phyloP scores from a whole-genome alignment of 2,888 invertebrate species.

The Pterostichus madidus region DNA sequence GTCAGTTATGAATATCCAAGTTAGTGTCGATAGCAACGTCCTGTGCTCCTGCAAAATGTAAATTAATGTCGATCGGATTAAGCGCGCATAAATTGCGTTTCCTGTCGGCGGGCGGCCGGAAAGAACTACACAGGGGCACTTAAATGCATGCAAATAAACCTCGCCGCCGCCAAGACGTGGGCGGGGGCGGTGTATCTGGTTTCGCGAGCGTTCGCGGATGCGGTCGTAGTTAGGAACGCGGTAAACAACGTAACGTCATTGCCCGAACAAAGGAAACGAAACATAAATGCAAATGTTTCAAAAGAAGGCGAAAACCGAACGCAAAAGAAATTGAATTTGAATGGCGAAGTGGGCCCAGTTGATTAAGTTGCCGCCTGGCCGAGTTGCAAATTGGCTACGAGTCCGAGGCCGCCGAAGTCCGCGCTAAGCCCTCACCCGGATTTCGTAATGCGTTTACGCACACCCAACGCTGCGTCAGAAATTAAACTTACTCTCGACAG shows the following conservation, averaged over 20 bases:
- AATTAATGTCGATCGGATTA: conserved; percentile 66
- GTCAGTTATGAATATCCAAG: conserved; percentile 63
- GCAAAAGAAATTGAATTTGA: conserved; percentile 70
- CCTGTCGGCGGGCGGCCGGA: conserved; percentile 32
- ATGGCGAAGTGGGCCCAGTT: conserved; percentile 69
- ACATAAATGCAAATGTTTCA: conserved; percentile 61
- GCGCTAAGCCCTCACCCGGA: conserved; percentile 17
- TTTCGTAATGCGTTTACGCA: conserved; percentile 38
- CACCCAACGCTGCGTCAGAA: conserved; percentile 26
- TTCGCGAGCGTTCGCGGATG: not conserved
- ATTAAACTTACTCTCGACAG: conserved; percentile 33
- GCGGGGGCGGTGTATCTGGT: not conserved
- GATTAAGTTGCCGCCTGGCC: conserved; percentile 66
- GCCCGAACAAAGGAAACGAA: conserved; percentile 51
- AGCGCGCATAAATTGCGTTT: conserved; percentile 60
- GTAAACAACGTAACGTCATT: conserved; percentile 40
- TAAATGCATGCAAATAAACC: conserved; percentile 63
- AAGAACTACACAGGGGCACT: conserved; percentile 45
- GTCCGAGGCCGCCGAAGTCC: conserved; percentile 6
- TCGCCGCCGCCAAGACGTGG: not conserved
- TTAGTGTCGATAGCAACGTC: conserved; percentile 44
- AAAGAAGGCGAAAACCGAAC: conserved; percentile 69
- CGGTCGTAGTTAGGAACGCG: conserved; percentile 14
- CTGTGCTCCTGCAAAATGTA: conserved; percentile 59
- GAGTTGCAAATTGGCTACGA: conserved; percentile 62